Conservation (phyloP, 2,113 vertebrate species). For the Sisor rabdophorus region DNA sequence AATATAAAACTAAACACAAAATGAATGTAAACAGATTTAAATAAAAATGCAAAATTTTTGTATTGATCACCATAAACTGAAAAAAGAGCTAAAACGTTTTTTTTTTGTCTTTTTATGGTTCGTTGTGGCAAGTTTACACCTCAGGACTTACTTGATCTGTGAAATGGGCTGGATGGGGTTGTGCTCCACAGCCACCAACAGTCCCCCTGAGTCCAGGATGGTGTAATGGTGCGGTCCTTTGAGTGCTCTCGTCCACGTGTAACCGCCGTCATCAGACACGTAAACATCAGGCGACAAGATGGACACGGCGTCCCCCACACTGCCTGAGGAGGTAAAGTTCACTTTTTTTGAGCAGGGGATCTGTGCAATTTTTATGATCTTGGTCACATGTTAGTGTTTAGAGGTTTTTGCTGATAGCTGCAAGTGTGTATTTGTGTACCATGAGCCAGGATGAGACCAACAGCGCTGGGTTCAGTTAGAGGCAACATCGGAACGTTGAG, state of each 20-base stretch:
- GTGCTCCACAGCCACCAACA: conserved; percentile 86
- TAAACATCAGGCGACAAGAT: conserved; percentile 83
- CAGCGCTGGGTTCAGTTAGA: conserved; percentile 81
- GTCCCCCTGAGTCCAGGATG: conserved; percentile 88
- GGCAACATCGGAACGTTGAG: conserved; percentile 88
- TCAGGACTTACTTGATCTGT: conserved; percentile 77
- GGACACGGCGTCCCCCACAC: conserved; percentile 82
- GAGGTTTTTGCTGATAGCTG: background rate
- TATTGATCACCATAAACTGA: too few species aligned
- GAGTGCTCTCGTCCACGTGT: conserved; percentile 82
- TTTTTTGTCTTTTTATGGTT: too few species aligned
- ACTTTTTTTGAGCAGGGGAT: background rate
- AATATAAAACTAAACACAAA: too few species aligned
- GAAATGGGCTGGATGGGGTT: conserved; percentile 70
- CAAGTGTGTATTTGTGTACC: conserved; percentile 64
- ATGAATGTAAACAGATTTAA: too few species aligned
- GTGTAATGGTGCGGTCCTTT: conserved; percentile 87
- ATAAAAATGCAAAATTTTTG: too few species aligned
- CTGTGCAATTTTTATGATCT: background rate
- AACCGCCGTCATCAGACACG: conserved; percentile 88
- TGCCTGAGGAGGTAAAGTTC: conserved; percentile 67
- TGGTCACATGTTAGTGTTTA: too few species aligned
- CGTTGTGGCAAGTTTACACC: background rate
- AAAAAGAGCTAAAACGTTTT: too few species aligned
- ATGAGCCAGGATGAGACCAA: conserved; percentile 90